Evolutionary conservation across 2,113 vertebrate genomes (phyloP), one percentile per base, ranked within the genome.

Genomic region (Lontra canadensis): DNA sequence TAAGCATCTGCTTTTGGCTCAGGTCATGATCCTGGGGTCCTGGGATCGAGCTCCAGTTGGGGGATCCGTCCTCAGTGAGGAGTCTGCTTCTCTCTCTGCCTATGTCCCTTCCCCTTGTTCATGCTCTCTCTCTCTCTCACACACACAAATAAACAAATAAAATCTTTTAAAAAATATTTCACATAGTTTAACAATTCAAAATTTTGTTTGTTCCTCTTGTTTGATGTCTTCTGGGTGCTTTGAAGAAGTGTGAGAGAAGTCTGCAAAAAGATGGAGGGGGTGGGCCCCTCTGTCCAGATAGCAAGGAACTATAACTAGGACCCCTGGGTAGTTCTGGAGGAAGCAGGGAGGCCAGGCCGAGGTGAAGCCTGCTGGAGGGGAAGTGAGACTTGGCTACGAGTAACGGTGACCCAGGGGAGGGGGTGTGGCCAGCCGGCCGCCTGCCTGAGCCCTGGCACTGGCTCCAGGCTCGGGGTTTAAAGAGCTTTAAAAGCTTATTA

Each of bases 401-500:
- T 6, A 49, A 79, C 47, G 29, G 23, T 39, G 87, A 93, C 81
- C 88, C 21, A 2, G 4, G 81, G 93, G 69, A 61, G 76, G 57
- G 80, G 87, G 65, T 17, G 85, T 4, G 13, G 57, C 81, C 82
- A 7, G 88, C 57, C 34, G 10, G 83, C 4, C 79, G 79, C 80
- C 91, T 91, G 86, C 93, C 36, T 13, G 90, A 86, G 73, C 82
- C 65, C 88, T 94, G 94, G 93, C 93, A 88, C 92, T 7, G 95
- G 96, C 97, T 98, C 97, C 96, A 97, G 91, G 80, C 91, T 97
- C 93, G 17, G 82, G 90, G 93, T 97, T 98, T 98, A 98, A 98
- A 97, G 96, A 96, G 97, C 96, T 97, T 97, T 98, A 96, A 97
- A 98, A 98, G 96, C 98, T 98, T 96, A 97, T 98, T 98, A 97